A percentile compares a stretch with the other conserved stretches of the same genome.
Evolutionary conservation across 2,797 vertebrate genomes (phyloP).

Genomic region (Betta splendens): DNA sequence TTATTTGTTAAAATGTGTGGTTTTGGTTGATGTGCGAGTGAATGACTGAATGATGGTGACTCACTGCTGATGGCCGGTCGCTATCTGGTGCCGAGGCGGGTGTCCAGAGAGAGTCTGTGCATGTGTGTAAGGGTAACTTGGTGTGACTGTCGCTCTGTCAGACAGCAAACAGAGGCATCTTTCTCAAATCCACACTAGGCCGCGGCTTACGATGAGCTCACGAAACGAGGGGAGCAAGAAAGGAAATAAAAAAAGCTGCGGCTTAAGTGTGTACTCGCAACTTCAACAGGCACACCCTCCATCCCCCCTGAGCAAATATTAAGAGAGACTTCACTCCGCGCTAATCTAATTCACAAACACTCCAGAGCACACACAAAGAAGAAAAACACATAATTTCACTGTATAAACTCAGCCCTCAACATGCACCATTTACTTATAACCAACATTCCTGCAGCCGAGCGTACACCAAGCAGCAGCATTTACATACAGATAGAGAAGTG

Average conservation of each 20-base stretch:
- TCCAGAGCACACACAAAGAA: slow-evolving; percentile 35
- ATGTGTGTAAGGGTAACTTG: slow-evolving; percentile 58
- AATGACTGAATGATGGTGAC: slow-evolving; percentile 71
- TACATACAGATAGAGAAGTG: slow-evolving; percentile 66
- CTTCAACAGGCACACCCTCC: slow-evolving; percentile 70
- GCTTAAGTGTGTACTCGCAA: slow-evolving; percentile 70
- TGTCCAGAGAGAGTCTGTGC: slow-evolving; percentile 58
- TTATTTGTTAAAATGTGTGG: slow-evolving; percentile 71
- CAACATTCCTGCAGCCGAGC: slow-evolving; percentile 9
- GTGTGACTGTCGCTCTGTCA: slow-evolving; percentile 69
- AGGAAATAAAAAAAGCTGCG: slow-evolving; percentile 18
- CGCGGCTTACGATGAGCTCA: slow-evolving; percentile 70
- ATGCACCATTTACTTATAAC: slow-evolving; percentile 38
- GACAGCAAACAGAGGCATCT: slow-evolving; percentile 75
- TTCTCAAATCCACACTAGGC: slow-evolving; percentile 73
- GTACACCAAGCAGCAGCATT: slow-evolving; percentile 44
- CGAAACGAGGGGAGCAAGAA: slow-evolving; percentile 60
- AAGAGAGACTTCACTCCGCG: slow-evolving; percentile 69
- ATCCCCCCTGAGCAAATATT: slow-evolving; percentile 68
- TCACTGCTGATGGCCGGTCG: slow-evolving; percentile 72
- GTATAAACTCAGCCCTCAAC: slow-evolving; percentile 47
- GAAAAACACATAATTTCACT: slow-evolving; percentile 41
- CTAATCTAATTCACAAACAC: slow-evolving; percentile 72
- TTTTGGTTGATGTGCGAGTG: slow-evolving; percentile 56
- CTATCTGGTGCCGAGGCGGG: slow-evolving; percentile 76